These are phyloP conservation scores for Melanerpes aurifrons DNA, from an alignment of 2,113 vertebrate genomes.

Conservation along the genomic window DNA sequence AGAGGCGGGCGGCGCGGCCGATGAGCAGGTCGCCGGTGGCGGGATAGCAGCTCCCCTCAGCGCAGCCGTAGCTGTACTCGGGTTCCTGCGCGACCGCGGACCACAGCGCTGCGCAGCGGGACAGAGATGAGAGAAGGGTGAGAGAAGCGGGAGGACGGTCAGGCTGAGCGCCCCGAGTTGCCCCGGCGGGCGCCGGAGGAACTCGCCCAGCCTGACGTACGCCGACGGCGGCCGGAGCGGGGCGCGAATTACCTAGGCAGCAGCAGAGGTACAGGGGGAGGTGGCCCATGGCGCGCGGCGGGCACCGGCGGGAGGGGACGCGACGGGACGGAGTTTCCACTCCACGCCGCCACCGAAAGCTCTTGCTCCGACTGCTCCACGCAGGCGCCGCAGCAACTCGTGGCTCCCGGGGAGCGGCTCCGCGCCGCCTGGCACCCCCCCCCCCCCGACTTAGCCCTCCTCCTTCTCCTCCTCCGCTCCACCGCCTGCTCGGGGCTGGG, in stretches of 20 bases:
- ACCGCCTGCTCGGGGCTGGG: background rate
- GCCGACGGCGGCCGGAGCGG: background rate
- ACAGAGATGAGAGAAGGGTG: background rate
- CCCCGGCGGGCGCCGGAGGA: background rate
- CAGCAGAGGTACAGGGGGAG: slow-evolving; percentile 58
- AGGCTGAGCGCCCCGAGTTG: background rate
- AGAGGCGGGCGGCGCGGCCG: slow-evolving; percentile 86
- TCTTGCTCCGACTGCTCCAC: slow-evolving; percentile 40
- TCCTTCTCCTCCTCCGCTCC: background rate
- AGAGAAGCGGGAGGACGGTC: background rate
- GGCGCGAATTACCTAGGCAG: slow-evolving; percentile 70
- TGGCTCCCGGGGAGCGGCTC: background rate
- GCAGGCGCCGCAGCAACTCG: slow-evolving; percentile 65
- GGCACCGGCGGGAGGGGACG: background rate
- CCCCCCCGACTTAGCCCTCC: background rate
- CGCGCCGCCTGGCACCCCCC: background rate
- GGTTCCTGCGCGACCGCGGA: slow-evolving; percentile 75
- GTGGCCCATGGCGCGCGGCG: slow-evolving; percentile 46
- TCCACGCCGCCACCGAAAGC: slow-evolving; percentile 14
- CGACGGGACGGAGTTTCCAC: background rate
- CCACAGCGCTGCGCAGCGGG: slow-evolving; percentile 70
- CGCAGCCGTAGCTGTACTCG: slow-evolving; percentile 89
- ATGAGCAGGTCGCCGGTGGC: slow-evolving; percentile 96
- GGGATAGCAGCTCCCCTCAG: slow-evolving; percentile 95
- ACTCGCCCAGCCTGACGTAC: background rate